These are phyloP conservation scores for Galemys pyrenaicus DNA, from an alignment of 2,113 vertebrate species.

Conservation along the genomic window DNA sequence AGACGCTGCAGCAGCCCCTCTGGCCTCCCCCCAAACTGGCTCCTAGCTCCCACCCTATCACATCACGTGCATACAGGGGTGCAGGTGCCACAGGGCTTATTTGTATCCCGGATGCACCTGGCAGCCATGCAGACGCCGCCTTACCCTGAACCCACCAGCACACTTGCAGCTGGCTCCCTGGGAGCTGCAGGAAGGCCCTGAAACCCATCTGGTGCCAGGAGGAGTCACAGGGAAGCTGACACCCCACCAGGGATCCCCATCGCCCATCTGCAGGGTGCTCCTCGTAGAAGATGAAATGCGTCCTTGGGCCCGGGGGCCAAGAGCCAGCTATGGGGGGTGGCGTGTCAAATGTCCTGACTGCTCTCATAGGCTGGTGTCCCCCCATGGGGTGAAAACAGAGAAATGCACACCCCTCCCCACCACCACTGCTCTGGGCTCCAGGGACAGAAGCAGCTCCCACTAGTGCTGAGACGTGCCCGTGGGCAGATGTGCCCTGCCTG, in stretches of 20 bases:
- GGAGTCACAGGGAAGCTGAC: background rate
- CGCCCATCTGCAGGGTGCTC: background rate
- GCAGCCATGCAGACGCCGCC: accelerated
- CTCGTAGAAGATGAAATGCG: background rate
- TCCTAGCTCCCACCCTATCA: too few species aligned
- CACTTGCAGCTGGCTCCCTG: background rate
- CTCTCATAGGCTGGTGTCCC: background rate
- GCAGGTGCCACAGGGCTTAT: background rate
- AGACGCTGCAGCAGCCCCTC: too few species aligned
- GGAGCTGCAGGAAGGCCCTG: accelerated
- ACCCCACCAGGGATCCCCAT: constrained; percentile 6
- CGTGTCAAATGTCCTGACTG: constrained; percentile 36
- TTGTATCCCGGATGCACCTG: background rate
- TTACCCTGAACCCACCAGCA: accelerated
- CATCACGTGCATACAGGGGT: accelerated
- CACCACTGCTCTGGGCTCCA: background rate
- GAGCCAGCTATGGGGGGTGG: background rate
- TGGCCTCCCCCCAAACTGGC: background rate
- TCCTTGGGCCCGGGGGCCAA: background rate
- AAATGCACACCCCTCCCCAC: background rate
- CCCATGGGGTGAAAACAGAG: background rate
- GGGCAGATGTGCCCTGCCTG: background rate
- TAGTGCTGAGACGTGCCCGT: accelerated
- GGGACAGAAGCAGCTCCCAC: background rate
- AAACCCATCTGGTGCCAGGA: background rate